Evolutionary conservation across 1,140 invertebrate species (phyloP), one percentile per base, ranked within the genome.

Genomic region (Ceratina australensis): DNA sequence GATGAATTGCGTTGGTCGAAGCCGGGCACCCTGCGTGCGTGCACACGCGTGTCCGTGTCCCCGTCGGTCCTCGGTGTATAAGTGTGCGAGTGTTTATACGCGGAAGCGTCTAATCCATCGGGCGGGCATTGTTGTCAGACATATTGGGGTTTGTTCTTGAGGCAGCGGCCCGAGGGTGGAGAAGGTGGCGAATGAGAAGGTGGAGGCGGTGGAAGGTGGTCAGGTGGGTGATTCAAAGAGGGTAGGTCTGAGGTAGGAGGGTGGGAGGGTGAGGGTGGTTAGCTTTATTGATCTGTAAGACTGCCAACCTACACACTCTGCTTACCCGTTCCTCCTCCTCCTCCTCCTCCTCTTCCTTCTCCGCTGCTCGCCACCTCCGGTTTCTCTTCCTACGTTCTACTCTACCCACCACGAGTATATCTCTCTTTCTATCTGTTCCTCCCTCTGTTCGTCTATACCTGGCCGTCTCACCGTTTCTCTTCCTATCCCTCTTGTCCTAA

Each of bases 221-320:
- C 78, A 86, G 85, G 85, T 87, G 87, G 88, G 87, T 88, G 79
- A 78, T 79, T 74, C 74, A 72, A 82, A 67, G 60, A 72, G 78
- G 75, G 64, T 74, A 78, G 79, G 52, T 56, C 68, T 61, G 78
- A 67, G 68, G 72, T 72, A 76, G 74, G 59, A 78, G 78, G 33
- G 33, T 42, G 33, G 33, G 81, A 80, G 83, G 83, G 85, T 82
- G 85, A 86, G 88, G 90, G 88, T 91, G 91, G 91, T 92, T 92
- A 92, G 91, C 91, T 92, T 92, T 92, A 92, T 92, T 92, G 92
- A 92, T 92, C 92, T 92, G 92, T 91, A 92, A 92, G 91, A 92
- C 91, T 92, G 87, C 90, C 90, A 90, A 90, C 87, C 87, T 91
- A 89, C 88, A 87, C 83, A 90, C 88, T 88, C 86, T 85, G 86